phyloP scores from a whole-genome alignment of 2,113 vertebrate genomes.

The Muntiacus muntjak region DNA sequence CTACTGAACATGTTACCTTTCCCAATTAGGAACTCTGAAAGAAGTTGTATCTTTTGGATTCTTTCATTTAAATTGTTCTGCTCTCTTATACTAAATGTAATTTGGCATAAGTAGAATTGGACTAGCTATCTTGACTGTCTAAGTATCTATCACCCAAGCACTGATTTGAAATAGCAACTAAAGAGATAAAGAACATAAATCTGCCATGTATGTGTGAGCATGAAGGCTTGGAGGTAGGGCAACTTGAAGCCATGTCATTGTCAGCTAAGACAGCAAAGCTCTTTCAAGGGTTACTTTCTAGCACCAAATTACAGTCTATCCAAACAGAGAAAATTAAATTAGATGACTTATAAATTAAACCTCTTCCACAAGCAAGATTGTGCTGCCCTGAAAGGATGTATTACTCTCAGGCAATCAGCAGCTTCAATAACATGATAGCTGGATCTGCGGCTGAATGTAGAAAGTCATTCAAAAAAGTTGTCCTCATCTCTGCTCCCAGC shows the following conservation, averaged over 20 bases:
- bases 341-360: slow-evolving; percentile 78
- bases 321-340: slow-evolving; percentile 84
- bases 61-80: slow-evolving; percentile 72
- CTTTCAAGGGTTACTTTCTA: slow-evolving; percentile 75
- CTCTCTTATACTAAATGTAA: slow-evolving; percentile 64
- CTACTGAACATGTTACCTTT: slow-evolving; percentile 38
- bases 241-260: slow-evolving; percentile 71
- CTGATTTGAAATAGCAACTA: slow-evolving; percentile 76
- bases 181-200: slow-evolving; percentile 74
- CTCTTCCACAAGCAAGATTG: slow-evolving; percentile 75
- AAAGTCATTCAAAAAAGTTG: slow-evolving; percentile 18
- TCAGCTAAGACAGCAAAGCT: slow-evolving; percentile 72
- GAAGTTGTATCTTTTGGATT: slow-evolving; percentile 70
- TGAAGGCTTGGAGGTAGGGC: slow-evolving; percentile 64
- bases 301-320: slow-evolving; percentile 74
- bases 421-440: slow-evolving; percentile 52
- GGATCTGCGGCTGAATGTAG: slow-evolving; percentile 33
- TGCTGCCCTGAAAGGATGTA: slow-evolving; percentile 69
- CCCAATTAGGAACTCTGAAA: slow-evolving; percentile 64
- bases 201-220: slow-evolving; percentile 64
- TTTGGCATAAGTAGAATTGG: slow-evolving; percentile 78
- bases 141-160: slow-evolving; percentile 62
- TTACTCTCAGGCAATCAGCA: slow-evolving; percentile 57
- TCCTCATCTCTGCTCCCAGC: neutral
- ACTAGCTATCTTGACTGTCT: slow-evolving; percentile 72